phyloP scores from a whole-genome alignment of 2,888 invertebrate species.

The Ophion costatus region DNA sequence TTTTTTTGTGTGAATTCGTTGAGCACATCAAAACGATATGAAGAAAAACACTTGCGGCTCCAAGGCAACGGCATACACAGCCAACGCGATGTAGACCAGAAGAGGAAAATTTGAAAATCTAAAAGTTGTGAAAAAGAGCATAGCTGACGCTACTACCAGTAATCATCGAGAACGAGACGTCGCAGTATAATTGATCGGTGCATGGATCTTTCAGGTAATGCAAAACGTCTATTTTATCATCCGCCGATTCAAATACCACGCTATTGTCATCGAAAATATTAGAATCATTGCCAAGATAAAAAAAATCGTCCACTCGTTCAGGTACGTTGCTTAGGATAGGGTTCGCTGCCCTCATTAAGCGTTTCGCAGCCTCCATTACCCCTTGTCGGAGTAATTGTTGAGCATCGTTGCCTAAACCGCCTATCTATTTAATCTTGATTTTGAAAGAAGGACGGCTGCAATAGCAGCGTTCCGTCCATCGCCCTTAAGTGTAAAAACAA shows the following conservation, averaged over 20 bases:
- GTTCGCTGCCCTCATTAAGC: conserved; percentile 16
- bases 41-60: too few species aligned
- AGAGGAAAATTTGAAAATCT: too few species aligned
- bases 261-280: conserved; percentile 21
- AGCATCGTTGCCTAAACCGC: conserved; percentile 19
- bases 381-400: conserved; percentile 14
- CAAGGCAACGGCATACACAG: too few species aligned
- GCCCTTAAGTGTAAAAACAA: conserved; percentile 35
- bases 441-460: conserved; percentile 37
- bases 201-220: conserved; percentile 31
- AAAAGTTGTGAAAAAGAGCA: too few species aligned
- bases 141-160: too few species aligned
- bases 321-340: conserved; percentile 5
- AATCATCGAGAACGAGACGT: too few species aligned
- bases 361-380: conserved; percentile 29
- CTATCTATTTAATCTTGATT: conserved; percentile 31
- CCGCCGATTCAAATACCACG: conserved; percentile 28
- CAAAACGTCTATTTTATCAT: conserved; percentile 39
- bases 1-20: too few species aligned
- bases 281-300: conserved; percentile 21
- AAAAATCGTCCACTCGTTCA: conserved; percentile 26
- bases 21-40: too few species aligned
- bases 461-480: conserved; percentile 46
- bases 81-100: too few species aligned
- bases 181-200: conserved; percentile 23